These are phyloP conservation scores for Exephanes ischioxanthus DNA, from an alignment of 2,888 invertebrate species.

Conservation along the genomic window DNA sequence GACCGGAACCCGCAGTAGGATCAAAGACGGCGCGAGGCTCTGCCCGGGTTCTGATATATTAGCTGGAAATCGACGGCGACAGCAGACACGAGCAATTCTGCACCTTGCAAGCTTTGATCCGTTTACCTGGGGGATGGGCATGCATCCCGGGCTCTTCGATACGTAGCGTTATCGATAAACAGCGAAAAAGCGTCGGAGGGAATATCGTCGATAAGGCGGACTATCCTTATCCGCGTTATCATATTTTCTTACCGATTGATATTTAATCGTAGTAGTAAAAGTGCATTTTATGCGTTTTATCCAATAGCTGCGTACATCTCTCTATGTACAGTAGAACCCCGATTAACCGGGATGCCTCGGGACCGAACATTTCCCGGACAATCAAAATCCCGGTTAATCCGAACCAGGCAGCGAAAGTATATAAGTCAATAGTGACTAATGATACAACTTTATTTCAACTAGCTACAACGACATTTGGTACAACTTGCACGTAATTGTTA, in stretches of 20 bases:
- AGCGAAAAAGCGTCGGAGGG: background rate
- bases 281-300: no score
- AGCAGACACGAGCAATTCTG: constrained; percentile 75
- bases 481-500: no score
- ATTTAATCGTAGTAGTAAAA: background rate
- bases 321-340: no score
- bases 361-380: no score
- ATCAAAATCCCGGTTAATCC: no score
- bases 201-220: constrained; percentile 6
- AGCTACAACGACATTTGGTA: no score
- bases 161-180: background rate
- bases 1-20: constrained; percentile 64
- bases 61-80: constrained; percentile 80
- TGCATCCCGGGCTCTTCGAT: constrained; percentile 12
- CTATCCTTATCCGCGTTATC: background rate
- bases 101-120: constrained; percentile 76
- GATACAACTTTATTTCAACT: no score
- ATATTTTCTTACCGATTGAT: background rate
- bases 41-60: constrained; percentile 78
- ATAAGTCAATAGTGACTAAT: no score
- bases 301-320: no score
- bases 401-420: no score
- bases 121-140: constrained; percentile 66
- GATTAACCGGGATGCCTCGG: no score
- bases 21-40: constrained; percentile 76